phyloP scores from a whole-genome alignment of 2,797 vertebrate genomes.

The Fistularia tabacaria region DNA sequence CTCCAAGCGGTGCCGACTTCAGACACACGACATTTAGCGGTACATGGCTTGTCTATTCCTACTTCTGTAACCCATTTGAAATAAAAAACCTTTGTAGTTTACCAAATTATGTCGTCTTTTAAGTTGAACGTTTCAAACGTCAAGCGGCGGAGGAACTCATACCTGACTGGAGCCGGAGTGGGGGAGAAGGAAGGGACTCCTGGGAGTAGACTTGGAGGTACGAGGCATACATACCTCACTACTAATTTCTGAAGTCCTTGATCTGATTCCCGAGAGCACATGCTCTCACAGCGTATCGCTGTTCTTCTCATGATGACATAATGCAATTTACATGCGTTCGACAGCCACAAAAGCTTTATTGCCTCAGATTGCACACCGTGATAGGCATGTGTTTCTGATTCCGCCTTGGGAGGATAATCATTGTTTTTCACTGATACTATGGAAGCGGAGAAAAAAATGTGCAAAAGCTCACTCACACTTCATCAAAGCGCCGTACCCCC shows the following conservation, averaged over 20 bases:
- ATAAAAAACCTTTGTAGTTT: background rate
- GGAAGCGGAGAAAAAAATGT: conserved; percentile 57
- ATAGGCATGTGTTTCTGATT: conserved; percentile 71
- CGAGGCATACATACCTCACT: conserved; percentile 41
- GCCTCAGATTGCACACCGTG: conserved; percentile 57
- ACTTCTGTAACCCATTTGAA: too few species aligned
- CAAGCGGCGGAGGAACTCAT: conserved; percentile 29
- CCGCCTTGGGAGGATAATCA: conserved; percentile 55
- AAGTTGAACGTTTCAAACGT: conserved; percentile 24
- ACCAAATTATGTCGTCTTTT: conserved; percentile 3
- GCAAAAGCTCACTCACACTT: conserved; percentile 63
- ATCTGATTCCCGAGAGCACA: conserved; percentile 44
- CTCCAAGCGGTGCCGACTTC: too few species aligned
- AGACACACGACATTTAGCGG: too few species aligned
- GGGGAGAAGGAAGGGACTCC: conserved; percentile 15
- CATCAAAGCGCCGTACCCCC: conserved; percentile 55
- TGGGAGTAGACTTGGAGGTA: conserved; percentile 44
- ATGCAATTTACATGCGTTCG: conserved; percentile 58
- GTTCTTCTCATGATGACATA: conserved; percentile 60
- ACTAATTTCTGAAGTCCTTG: conserved; percentile 53
- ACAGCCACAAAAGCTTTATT: conserved; percentile 54
- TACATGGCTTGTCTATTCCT: too few species aligned
- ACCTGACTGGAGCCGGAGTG: conserved; percentile 39
- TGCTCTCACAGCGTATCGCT: conserved; percentile 39
- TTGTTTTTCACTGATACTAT: conserved; percentile 66